phyloP scores from a whole-genome alignment of 2,797 vertebrate genomes.

The Prunella strophiata region DNA sequence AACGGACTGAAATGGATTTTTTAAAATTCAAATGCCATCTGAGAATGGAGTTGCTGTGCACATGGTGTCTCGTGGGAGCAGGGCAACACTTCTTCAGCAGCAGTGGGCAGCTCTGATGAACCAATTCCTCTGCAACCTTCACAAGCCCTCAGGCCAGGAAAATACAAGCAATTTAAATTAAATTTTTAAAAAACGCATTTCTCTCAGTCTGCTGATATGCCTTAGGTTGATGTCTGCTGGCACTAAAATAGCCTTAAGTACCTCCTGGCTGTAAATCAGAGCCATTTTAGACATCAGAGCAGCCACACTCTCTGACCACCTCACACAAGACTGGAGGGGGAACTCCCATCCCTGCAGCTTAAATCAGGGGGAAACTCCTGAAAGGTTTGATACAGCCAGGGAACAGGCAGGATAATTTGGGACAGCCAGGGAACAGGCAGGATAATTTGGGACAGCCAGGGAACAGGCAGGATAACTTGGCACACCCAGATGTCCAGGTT shows the following conservation, averaged over 20 bases:
- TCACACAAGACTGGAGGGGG: not conserved
- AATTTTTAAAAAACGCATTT: fast-evolving
- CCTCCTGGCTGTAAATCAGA: not conserved
- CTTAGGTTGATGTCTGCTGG: not conserved
- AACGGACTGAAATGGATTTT: not conserved
- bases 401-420: not conserved
- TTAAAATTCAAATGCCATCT: not conserved
- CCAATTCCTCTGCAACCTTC: not conserved
- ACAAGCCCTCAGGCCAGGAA: not conserved
- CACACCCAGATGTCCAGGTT: not conserved
- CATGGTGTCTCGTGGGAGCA: fast-evolving
- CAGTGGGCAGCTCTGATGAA: not conserved
- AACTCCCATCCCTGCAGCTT: not conserved
- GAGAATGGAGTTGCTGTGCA: not conserved
- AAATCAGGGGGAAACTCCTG: not conserved
- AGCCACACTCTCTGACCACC: not conserved
- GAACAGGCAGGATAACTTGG: not conserved
- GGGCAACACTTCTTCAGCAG: not conserved
- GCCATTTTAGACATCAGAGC: not conserved
- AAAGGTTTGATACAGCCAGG: not conserved
- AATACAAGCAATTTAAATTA: not conserved
- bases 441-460: fast-evolving
- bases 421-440: not conserved
- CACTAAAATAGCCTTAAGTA: not conserved
- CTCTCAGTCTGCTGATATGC: not conserved